Conservation (phyloP, 2,888 invertebrate species). For the Xestia ashworthii region DNA sequence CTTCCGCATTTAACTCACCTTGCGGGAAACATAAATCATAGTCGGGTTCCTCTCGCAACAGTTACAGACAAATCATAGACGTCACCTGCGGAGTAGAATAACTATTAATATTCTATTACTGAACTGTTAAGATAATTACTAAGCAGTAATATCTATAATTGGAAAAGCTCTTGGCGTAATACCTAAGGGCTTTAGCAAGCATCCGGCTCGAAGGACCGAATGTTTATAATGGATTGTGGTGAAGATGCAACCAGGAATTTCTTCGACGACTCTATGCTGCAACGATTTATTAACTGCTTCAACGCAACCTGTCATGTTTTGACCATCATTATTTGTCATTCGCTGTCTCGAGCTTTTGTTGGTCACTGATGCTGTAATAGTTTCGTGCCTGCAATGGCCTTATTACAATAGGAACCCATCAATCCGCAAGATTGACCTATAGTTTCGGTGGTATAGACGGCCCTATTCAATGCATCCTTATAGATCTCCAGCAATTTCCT, state of each 20-base stretch:
- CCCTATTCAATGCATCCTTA: background rate
- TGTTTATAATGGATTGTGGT: too few species aligned
- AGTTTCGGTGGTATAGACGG: background rate
- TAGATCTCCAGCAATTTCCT: background rate
- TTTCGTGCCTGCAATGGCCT: background rate
- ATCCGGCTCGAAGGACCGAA: too few species aligned
- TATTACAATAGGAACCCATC: background rate
- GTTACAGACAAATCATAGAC: constrained; percentile 12
- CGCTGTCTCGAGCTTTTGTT: background rate
- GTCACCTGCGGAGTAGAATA: constrained; percentile 28
- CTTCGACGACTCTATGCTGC: too few species aligned
- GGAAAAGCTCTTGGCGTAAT: constrained; percentile 2
- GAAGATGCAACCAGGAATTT: too few species aligned
- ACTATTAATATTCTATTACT: constrained; percentile 36
- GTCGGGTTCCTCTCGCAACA: constrained; percentile 15
- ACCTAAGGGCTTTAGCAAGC: background rate
- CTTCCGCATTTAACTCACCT: constrained; percentile 51
- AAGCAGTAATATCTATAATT: constrained; percentile 9
- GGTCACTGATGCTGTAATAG: background rate
- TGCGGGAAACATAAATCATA: constrained; percentile 60
- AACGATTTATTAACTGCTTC: background rate
- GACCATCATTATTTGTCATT: background rate
- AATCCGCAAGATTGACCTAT: background rate
- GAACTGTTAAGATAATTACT: constrained; percentile 22
- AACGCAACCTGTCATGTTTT: background rate